Conservation (phyloP, 2,113 vertebrate species). For the Silurus glanis region DNA sequence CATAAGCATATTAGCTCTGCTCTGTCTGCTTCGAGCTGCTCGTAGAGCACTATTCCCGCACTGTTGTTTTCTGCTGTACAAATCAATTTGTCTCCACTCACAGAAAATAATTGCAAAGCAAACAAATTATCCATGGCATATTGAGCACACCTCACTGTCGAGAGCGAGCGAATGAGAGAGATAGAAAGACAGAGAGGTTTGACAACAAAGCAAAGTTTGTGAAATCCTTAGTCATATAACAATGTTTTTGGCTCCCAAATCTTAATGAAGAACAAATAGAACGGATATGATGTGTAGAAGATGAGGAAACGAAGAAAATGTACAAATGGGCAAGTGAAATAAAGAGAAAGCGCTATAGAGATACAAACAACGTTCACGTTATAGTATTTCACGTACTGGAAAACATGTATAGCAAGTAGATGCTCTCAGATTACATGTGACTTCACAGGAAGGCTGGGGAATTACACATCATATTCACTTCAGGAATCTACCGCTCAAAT, state of each 20-base stretch:
- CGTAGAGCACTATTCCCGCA: constrained; percentile 44
- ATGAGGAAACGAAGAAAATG: not conserved
- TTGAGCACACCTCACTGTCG: constrained; percentile 79
- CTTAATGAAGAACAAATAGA: not conserved
- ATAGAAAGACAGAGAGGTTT: constrained; percentile 23
- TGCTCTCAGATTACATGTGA: constrained; percentile 68
- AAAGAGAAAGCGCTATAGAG: not conserved
- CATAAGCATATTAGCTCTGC: constrained; percentile 48
- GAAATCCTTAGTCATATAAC: constrained; percentile 51
- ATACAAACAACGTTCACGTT: constrained; percentile 62
- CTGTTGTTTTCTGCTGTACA: constrained; percentile 71
- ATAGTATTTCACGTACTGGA: constrained; percentile 64
- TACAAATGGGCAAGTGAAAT: not conserved
- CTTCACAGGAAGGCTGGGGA: constrained; percentile 56
- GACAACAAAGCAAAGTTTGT: constrained; percentile 30
- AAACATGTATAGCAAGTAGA: constrained; percentile 59
- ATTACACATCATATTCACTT: not conserved
- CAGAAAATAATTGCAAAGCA: constrained; percentile 96
- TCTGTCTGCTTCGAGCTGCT: constrained; percentile 49
- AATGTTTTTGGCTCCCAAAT: constrained; percentile 1
- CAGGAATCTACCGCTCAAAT: constrained; percentile 9
- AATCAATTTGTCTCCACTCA: constrained; percentile 96
- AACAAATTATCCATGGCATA: constrained; percentile 91
- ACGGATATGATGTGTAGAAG: not conserved
- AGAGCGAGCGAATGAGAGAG: constrained; percentile 39